A percentile compares a stretch with the other conserved stretches of the same genome.
phyloP scores from a whole-genome alignment of 2,113 vertebrate species.

The Pelvicachromis taeniatus region DNA sequence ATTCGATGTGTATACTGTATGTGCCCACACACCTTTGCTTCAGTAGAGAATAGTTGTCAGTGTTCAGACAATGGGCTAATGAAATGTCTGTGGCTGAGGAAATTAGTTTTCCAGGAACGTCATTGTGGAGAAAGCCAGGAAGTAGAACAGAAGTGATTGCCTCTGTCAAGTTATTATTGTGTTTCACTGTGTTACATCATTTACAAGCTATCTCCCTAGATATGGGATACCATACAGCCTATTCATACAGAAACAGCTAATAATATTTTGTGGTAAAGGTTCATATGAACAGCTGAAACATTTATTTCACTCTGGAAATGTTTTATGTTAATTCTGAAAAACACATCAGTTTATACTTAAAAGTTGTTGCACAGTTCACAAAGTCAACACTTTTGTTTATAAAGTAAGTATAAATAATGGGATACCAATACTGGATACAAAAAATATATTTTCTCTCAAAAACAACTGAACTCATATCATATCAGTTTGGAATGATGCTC shows the following conservation, averaged over 20 bases:
- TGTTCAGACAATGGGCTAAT: conserved; percentile 66
- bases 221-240: conserved; percentile 42
- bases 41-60: conserved; percentile 41
- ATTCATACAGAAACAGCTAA: conserved; percentile 40
- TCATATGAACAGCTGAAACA: conserved; percentile 20
- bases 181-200: conserved; percentile 70
- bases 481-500: neutral
- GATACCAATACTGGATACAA: neutral
- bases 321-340: neutral
- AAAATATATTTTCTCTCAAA: neutral
- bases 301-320: neutral
- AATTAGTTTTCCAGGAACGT: conserved; percentile 60
- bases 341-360: neutral
- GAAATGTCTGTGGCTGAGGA: conserved; percentile 58
- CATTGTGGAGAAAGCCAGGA: conserved; percentile 62
- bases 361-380: neutral
- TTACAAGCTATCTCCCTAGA: conserved; percentile 33
- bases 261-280: conserved; percentile 13
- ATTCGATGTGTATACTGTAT: conserved; percentile 19
- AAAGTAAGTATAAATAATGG: neutral
- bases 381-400: neutral
- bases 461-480: neutral
- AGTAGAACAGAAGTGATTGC: conserved; percentile 60
- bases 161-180: conserved; percentile 64
- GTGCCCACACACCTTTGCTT: conserved; percentile 28